Conservation (phyloP, 2,797 vertebrate species). For the Sitta carolinensis region DNA sequence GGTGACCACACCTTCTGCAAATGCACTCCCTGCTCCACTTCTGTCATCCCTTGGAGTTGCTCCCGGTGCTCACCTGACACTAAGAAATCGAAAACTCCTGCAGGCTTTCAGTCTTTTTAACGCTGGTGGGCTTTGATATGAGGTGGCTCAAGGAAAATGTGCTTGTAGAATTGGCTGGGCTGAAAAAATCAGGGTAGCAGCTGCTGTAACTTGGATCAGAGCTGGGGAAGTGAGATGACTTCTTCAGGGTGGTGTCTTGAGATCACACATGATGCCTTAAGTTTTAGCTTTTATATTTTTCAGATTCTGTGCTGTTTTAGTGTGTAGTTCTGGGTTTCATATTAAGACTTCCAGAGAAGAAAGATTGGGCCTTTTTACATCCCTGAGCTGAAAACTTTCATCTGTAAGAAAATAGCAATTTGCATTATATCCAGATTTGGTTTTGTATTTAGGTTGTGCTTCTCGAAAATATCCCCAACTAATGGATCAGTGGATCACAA, state of each 20-base stretch:
- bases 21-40: fast-evolving
- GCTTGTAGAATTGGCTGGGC: not conserved
- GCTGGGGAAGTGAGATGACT: not conserved
- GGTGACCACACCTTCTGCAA: not conserved
- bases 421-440: not conserved
- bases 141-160: not conserved
- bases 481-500: not conserved
- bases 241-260: not conserved
- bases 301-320: no score
- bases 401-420: not conserved
- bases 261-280: not conserved
- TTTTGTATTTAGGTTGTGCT: not conserved
- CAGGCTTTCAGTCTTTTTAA: not conserved
- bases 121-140: not conserved
- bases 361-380: not conserved
- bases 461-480: not conserved
- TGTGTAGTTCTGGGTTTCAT: no score
- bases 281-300: no score
- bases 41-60: fast-evolving
- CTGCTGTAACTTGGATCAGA: not conserved
- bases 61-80: not conserved
- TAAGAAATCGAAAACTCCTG: not conserved
- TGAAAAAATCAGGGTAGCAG: not conserved
- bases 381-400: not conserved
- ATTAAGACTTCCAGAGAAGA: not conserved